Percentiles rank a stretch among this genome's conserved stretches.
phyloP scores from a whole-genome alignment of 92 coral and sea anemone species.

The Ricordea florida region DNA sequence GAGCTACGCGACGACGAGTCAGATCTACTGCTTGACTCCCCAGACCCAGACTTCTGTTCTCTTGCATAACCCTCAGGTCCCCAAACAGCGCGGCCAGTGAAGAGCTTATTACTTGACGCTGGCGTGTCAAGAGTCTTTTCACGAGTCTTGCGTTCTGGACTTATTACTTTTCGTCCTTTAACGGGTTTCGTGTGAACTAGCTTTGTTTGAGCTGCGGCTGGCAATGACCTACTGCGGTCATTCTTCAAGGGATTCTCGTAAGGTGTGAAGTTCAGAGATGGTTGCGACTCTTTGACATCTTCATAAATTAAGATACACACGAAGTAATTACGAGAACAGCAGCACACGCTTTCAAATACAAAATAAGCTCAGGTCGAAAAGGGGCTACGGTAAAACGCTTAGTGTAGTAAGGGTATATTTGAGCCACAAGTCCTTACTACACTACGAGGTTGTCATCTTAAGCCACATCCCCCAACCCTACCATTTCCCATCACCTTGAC shows the following conservation, averaged over 20 bases:
- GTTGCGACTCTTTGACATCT: neutral
- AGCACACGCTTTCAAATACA: too few relatives aligned
- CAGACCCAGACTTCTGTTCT: conserved; percentile 59
- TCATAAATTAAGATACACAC: too few relatives aligned
- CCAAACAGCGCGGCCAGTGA: conserved; percentile 74
- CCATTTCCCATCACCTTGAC: too few relatives aligned
- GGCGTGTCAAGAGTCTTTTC: conserved; percentile 2
- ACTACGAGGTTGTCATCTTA: too few relatives aligned
- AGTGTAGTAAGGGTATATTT: too few relatives aligned
- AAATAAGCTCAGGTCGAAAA: too few relatives aligned
- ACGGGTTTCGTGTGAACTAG: neutral
- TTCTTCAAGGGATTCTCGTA: conserved; percentile 69
- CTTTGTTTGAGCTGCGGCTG: neutral
- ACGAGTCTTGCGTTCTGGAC: neutral
- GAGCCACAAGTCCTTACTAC: too few relatives aligned
- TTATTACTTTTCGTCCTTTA: neutral
- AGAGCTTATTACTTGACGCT: conserved; percentile 12
- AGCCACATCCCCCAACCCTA: too few relatives aligned
- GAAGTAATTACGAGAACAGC: too few relatives aligned
- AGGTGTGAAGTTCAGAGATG: conserved; percentile 73
- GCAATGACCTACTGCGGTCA: neutral
- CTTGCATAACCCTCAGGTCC: conserved; percentile 83
- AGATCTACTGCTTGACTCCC: conserved; percentile 71
- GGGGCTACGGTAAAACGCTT: too few relatives aligned
- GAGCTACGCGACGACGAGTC: conserved; percentile 88